Percentiles rank a stretch among this genome's conserved stretches.
Evolutionary conservation across 2,797 vertebrate genomes (phyloP).

Genomic region (Florisuga fusca): DNA sequence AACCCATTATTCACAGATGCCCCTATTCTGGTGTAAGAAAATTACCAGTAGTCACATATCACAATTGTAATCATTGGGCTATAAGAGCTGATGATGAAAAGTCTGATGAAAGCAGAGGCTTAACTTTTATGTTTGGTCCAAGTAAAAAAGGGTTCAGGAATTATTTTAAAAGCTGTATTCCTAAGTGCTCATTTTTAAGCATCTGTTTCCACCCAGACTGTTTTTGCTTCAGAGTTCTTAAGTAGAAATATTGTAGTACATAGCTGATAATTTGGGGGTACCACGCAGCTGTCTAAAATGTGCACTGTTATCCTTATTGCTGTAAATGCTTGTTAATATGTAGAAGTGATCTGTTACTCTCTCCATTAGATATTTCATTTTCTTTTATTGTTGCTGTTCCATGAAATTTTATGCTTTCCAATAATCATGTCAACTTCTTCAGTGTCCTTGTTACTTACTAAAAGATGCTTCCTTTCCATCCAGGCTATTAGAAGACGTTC

Average conservation of each 20-base stretch:
- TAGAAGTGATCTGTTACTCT: background rate
- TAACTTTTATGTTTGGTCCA: background rate
- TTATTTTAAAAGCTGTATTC: background rate
- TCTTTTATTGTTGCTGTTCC: background rate
- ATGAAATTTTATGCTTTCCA: background rate
- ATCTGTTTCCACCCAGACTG: background rate
- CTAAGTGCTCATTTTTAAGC: background rate
- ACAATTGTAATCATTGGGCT: background rate
- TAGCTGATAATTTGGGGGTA: background rate
- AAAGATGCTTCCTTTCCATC: background rate
- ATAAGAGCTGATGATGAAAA: background rate
- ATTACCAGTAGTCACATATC: background rate
- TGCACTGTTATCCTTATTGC: background rate
- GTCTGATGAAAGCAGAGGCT: background rate
- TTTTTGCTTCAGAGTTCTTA: background rate
- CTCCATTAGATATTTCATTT: background rate
- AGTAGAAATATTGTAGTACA: background rate
- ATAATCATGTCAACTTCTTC: constrained; percentile 71
- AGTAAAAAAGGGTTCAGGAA: background rate
- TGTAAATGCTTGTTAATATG: background rate
- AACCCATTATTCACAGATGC: background rate
- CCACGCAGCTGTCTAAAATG: background rate
- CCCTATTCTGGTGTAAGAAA: background rate
- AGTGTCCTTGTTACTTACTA: background rate
- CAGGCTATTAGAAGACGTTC: constrained; percentile 90